Evolutionary conservation across 2,113 vertebrate species (phyloP).

Genomic region (Silurus meridionalis): DNA sequence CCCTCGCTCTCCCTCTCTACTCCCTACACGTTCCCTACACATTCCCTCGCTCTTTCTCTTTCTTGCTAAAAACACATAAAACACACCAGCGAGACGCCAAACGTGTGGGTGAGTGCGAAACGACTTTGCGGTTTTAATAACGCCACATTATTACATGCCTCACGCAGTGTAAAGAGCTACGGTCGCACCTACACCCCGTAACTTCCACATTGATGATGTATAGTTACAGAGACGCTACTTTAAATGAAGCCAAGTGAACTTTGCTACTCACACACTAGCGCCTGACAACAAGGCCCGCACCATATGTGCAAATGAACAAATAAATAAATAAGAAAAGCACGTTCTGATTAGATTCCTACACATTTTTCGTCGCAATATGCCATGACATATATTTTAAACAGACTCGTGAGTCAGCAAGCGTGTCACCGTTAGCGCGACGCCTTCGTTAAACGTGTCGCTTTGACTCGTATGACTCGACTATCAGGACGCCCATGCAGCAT

Average conservation of each 20-base stretch:
- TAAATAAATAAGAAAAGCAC: not conserved
- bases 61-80: not conserved
- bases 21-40: not conserved
- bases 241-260: not conserved
- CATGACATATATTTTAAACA: not conserved
- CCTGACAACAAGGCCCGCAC: not conserved
- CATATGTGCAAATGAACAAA: not conserved
- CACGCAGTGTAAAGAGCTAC: not conserved
- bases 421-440: not conserved
- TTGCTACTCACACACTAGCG: not conserved
- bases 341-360: not conserved
- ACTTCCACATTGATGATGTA: not conserved
- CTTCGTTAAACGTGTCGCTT: not conserved
- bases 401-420: not conserved
- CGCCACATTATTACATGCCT: constrained; percentile 7
- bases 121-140: constrained; percentile 25
- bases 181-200: not conserved
- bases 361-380: not conserved
- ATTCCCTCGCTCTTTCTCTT: not conserved
- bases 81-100: constrained; percentile 30
- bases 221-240: not conserved
- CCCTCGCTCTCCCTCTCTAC: not conserved
- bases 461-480: not conserved
- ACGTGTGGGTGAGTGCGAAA: constrained; percentile 26
- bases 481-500: not conserved